Conservation (phyloP, 2,888 invertebrate genomes). For the Chydorus sphaericus region DNA sequence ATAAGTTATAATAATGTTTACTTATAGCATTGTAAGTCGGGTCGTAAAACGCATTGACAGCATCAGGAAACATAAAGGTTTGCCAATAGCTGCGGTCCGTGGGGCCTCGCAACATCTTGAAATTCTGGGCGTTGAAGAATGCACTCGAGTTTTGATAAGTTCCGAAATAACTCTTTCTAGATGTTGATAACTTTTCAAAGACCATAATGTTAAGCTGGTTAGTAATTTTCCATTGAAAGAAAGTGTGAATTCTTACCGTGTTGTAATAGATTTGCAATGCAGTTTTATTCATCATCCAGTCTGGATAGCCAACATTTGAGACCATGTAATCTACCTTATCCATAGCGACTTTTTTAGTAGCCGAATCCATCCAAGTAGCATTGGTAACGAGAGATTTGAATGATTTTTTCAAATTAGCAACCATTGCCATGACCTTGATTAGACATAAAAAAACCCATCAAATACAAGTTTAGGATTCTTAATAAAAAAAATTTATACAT, state of each 20-base stretch:
- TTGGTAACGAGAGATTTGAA: conserved; percentile 16
- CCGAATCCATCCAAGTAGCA: conserved; percentile 27
- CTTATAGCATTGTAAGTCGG: conserved; percentile 39
- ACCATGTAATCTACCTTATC: conserved; percentile 27
- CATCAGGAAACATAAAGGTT: too few relatives aligned
- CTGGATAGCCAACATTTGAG: conserved; percentile 29
- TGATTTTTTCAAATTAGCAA: conserved; percentile 4
- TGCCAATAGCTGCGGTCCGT: too few relatives aligned
- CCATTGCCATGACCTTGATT: conserved; percentile 3
- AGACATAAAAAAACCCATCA: background rate
- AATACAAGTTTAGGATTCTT: background rate
- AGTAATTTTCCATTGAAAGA: too few relatives aligned
- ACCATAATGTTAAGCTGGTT: too few relatives aligned
- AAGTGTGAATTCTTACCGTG: too few relatives aligned
- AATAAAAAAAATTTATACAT: conserved; percentile 15
- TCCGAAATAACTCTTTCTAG: too few relatives aligned
- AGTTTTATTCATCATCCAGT: conserved; percentile 27
- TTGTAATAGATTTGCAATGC: conserved; percentile 23
- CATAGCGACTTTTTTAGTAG: conserved; percentile 25
- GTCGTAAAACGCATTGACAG: conserved; percentile 41
- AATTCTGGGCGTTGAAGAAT: too few relatives aligned
- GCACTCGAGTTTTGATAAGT: too few relatives aligned
- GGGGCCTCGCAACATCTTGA: too few relatives aligned
- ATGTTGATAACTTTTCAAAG: too few relatives aligned
- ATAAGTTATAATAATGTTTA: too few relatives aligned